A percentile compares a stretch with the other conserved stretches of the same genome.
phyloP scores from a whole-genome alignment of 2,888 invertebrate genomes.

The Bombylius major region DNA sequence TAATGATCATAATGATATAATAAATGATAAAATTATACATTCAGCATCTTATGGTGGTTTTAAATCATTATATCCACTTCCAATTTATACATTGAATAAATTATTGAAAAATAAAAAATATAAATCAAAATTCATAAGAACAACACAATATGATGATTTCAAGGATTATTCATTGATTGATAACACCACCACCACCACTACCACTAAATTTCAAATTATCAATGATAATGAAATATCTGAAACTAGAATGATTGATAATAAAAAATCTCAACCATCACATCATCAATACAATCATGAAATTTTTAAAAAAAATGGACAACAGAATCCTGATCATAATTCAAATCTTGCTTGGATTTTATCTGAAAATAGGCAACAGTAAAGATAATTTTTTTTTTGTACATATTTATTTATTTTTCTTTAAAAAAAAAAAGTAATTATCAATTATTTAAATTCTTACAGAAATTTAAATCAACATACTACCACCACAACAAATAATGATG shows the following conservation, averaged over 20 bases:
- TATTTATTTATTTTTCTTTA: not conserved
- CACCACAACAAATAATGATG: too few species aligned
- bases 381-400: not conserved
- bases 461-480: too few species aligned
- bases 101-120: not conserved
- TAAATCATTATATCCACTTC: slow-evolving; percentile 1
- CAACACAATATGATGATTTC: not conserved
- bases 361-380: not conserved
- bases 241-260: too few species aligned
- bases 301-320: not conserved
- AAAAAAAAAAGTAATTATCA: too few species aligned
- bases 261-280: too few species aligned
- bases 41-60: slow-evolving; percentile 3
- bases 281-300: too few species aligned
- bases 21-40: not conserved
- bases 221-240: too few species aligned
- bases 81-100: slow-evolving; percentile 4
- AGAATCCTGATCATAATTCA: not conserved
- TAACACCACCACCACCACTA: too few species aligned
- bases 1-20: not conserved
- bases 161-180: too few species aligned
- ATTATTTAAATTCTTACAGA: too few species aligned
- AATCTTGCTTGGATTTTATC: not conserved
- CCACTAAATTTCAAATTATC: too few species aligned
- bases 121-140: not conserved